Evolutionary conservation across 2,797 vertebrate genomes (phyloP).

Genomic region (Thripadectes ignobilis): DNA sequence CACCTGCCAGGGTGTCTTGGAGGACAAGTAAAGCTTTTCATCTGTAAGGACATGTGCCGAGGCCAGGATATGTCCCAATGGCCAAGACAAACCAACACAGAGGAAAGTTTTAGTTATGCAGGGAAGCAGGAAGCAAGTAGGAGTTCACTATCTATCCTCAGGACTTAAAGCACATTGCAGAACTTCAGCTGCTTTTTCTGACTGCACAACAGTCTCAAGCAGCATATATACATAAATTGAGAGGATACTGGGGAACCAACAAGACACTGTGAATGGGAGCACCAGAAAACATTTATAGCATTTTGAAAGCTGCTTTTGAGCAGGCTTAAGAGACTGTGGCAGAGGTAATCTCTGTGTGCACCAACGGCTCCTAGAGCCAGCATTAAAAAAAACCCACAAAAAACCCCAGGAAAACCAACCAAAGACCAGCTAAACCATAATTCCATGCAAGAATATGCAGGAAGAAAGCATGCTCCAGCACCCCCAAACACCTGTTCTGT

Average conservation of each 20-base stretch:
- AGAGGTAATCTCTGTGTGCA: rapidly evolving
- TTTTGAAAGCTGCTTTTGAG: not conserved
- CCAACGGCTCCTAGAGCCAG: not conserved
- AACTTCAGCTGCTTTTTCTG: not conserved
- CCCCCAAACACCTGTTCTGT: not conserved
- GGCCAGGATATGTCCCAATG: not conserved
- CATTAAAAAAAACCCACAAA: not conserved
- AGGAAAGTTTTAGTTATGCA: not conserved
- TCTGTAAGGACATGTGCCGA: not conserved
- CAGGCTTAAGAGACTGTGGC: not conserved
- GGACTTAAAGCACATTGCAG: not conserved
- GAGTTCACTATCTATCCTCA: not conserved
- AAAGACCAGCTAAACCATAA: not conserved
- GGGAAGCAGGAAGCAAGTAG: not conserved
- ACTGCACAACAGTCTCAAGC: rapidly evolving
- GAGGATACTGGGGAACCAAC: not conserved
- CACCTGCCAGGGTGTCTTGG: not conserved
- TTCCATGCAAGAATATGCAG: not conserved
- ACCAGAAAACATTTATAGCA: not conserved
- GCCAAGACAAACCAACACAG: not conserved
- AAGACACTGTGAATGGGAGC: not conserved
- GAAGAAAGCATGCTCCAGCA: not conserved
- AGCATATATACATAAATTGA: not conserved
- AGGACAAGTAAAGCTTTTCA: not conserved
- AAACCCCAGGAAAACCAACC: not conserved